A percentile compares a stretch with the other conserved stretches of the same genome.
phyloP scores from a whole-genome alignment of 2,888 invertebrate species.

The Oligia latruncula region DNA sequence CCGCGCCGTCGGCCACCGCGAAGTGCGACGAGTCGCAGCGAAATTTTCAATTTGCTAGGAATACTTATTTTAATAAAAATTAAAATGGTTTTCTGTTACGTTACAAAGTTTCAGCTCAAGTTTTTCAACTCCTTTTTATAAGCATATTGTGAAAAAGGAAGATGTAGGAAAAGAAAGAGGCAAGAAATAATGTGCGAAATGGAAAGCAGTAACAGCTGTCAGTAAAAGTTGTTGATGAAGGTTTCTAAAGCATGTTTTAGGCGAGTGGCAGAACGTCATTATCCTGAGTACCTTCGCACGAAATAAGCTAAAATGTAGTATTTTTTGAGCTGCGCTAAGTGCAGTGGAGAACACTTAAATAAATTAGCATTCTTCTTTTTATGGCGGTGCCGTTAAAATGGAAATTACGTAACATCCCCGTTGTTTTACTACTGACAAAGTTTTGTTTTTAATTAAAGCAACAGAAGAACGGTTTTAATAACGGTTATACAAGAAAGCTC shows the following conservation, averaged over 20 bases:
- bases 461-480: conserved; percentile 41
- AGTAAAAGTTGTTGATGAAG: conserved; percentile 1
- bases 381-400: conserved; percentile 49
- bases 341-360: conserved; percentile 53
- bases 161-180: not conserved
- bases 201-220: not conserved
- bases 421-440: conserved; percentile 50
- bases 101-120: conserved; percentile 17
- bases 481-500: conserved; percentile 18
- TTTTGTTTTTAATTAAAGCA: conserved; percentile 57
- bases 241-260: not conserved
- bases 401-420: conserved; percentile 51
- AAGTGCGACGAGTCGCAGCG: conserved; percentile 10
- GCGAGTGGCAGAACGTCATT: conserved; percentile 31
- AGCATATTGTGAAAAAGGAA: not conserved
- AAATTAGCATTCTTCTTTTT: conserved; percentile 63
- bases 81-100: conserved; percentile 35
- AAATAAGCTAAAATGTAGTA: conserved; percentile 43
- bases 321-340: conserved; percentile 51
- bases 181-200: conserved; percentile 2
- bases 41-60: conserved; percentile 42
- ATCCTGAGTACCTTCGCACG: conserved; percentile 26
- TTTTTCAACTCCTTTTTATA: conserved; percentile 24
- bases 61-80: conserved; percentile 44
- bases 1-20: conserved; percentile 6